phyloP scores from a whole-genome alignment of 2,113 vertebrate species.

The Epinephelus cyanopodus region DNA sequence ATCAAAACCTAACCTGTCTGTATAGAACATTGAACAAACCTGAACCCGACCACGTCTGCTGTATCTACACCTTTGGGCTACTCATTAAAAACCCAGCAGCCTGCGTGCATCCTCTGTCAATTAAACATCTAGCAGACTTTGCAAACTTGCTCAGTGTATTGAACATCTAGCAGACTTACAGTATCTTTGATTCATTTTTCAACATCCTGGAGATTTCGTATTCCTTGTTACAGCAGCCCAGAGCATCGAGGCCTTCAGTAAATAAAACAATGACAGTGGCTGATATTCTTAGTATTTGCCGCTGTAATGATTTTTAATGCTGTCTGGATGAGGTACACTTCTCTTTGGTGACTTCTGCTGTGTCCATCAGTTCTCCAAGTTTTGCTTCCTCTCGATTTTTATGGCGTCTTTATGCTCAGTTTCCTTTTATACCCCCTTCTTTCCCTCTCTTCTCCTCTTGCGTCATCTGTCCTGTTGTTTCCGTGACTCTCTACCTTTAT shows the following conservation, averaged over 20 bases:
- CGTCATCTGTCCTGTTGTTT: neutral
- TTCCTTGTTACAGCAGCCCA: neutral
- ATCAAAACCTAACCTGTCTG: neutral
- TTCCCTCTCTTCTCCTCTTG: neutral
- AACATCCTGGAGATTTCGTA: neutral
- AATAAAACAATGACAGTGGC: neutral
- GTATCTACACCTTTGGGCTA: neutral
- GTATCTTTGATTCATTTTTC: neutral
- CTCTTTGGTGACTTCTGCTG: neutral
- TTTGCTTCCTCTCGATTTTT: neutral
- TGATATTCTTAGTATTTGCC: neutral
- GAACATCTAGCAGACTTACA: neutral
- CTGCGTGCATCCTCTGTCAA: neutral
- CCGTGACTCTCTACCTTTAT: neutral
- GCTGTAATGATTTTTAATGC: neutral
- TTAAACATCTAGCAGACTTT: neutral
- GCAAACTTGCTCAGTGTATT: no score
- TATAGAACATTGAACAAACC: neutral
- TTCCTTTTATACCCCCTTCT: neutral
- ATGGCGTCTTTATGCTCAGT: neutral
- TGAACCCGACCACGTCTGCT: neutral
- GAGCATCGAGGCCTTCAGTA: neutral
- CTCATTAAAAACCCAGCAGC: neutral
- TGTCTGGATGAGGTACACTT: neutral
- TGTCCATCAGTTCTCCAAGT: neutral